These are phyloP conservation scores for Entosphenus tridentatus DNA, from an alignment of 2,113 vertebrate genomes.

Conservation along the genomic window DNA sequence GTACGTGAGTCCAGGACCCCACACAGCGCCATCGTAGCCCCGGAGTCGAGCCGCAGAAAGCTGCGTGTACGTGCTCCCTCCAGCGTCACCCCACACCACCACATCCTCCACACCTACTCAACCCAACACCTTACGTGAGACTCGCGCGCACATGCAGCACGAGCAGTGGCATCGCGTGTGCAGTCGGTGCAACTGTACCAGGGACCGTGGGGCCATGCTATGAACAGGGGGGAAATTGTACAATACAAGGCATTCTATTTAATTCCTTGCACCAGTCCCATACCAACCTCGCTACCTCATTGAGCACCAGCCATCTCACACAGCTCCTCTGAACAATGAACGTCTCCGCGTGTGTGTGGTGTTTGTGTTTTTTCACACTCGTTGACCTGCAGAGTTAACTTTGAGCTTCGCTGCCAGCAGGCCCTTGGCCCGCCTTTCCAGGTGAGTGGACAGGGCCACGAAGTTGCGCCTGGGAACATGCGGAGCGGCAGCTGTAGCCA, in stretches of 20 bases:
- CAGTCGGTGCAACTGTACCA: neutral
- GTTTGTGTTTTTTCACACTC: neutral
- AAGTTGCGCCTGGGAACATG: conserved; percentile 29
- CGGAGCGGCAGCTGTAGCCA: conserved; percentile 20
- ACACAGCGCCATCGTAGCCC: conserved; percentile 31
- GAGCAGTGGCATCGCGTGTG: neutral
- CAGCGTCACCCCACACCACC: conserved; percentile 71
- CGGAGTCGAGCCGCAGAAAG: conserved; percentile 43
- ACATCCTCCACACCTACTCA: conserved; percentile 40
- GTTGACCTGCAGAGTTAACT: conserved; percentile 29
- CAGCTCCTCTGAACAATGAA: neutral
- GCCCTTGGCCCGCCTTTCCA: conserved; percentile 42
- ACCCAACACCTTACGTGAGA: neutral
- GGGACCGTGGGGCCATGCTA: neutral
- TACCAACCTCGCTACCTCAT: neutral
- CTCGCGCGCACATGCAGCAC: neutral
- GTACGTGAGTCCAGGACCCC: conserved; percentile 30
- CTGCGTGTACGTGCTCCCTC: conserved; percentile 42
- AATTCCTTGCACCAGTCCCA: neutral
- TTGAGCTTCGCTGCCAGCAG: conserved; percentile 34
- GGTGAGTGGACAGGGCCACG: conserved; percentile 26
- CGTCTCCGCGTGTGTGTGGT: neutral
- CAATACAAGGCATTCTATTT: neutral
- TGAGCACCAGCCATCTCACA: neutral
- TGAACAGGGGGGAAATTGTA: neutral